These are phyloP conservation scores for Bufo bufo DNA, from an alignment of 2,113 vertebrate genomes.

Conservation along the genomic window DNA sequence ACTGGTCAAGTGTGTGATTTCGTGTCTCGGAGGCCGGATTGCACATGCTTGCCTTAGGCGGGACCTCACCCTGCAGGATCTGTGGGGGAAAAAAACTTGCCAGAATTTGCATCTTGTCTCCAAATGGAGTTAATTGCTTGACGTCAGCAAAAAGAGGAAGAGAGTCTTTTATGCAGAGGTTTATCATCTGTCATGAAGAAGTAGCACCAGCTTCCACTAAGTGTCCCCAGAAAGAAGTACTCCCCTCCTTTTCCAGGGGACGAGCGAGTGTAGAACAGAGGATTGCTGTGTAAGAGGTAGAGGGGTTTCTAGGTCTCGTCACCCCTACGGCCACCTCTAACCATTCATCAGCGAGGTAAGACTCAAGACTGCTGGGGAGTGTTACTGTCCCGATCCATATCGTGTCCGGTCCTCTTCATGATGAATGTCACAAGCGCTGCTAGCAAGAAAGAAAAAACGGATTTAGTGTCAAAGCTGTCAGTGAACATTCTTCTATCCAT, in stretches of 20 bases:
- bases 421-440: slow-evolving; percentile 52
- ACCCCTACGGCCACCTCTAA: slow-evolving; percentile 40
- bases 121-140: slow-evolving; percentile 37
- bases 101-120: background rate
- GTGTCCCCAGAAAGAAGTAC: slow-evolving; percentile 33
- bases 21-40: background rate
- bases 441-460: background rate
- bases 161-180: slow-evolving; percentile 10
- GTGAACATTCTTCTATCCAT: background rate
- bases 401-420: slow-evolving; percentile 6
- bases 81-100: background rate
- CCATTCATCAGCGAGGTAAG: slow-evolving; percentile 48
- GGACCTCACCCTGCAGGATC: background rate
- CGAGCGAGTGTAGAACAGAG: slow-evolving; percentile 36
- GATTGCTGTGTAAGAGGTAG: slow-evolving; percentile 47
- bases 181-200: slow-evolving; percentile 9
- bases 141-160: slow-evolving; percentile 2
- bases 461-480: background rate
- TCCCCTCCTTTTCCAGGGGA: slow-evolving; percentile 3
- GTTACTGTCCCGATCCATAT: slow-evolving; percentile 21
- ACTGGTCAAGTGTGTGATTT: background rate
- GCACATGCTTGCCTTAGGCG: background rate
- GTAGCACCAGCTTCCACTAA: slow-evolving; percentile 46
- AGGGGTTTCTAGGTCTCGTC: slow-evolving; percentile 14
- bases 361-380: slow-evolving; percentile 34